phyloP scores from a whole-genome alignment of 2,888 invertebrate genomes.

The Punctoribates punctum region DNA sequence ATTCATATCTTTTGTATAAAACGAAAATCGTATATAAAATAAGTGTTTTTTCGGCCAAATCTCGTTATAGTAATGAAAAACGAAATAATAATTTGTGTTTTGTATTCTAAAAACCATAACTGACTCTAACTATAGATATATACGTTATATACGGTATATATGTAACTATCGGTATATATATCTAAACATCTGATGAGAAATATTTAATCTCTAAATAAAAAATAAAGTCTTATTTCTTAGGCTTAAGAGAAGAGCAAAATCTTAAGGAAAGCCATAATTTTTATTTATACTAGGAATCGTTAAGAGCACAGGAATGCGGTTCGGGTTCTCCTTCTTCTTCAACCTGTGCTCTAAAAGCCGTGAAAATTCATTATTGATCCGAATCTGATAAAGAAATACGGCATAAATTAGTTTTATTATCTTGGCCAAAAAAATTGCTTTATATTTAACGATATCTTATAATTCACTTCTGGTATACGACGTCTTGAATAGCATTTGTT shows the following conservation, averaged over 20 bases:
- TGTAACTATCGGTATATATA: neutral
- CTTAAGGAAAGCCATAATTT: neutral
- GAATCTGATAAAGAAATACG: slow-evolving; percentile 26
- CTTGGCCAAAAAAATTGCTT: neutral
- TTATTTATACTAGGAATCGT: neutral
- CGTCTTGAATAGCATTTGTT: neutral
- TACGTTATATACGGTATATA: no score
- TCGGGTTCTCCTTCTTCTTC: neutral
- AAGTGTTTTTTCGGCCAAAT: neutral
- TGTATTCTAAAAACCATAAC: neutral
- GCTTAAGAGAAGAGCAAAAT: neutral
- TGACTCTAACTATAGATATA: no score
- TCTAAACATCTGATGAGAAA: slow-evolving; percentile 17
- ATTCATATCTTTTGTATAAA: neutral
- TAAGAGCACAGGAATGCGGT: slow-evolving; percentile 12
- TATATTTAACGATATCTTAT: slow-evolving; percentile 3
- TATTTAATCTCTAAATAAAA: neutral
- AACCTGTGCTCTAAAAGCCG: neutral
- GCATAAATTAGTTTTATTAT: slow-evolving; percentile 27
- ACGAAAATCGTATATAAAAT: neutral
- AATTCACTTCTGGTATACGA: neutral
- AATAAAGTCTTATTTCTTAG: neutral
- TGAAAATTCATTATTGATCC: slow-evolving; percentile 28
- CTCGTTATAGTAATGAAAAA: neutral
- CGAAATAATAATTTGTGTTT: neutral